Base-by-base conservation (phyloP, 2,888 invertebrate genomes). In the Lomographa bimaculata region DNA sequence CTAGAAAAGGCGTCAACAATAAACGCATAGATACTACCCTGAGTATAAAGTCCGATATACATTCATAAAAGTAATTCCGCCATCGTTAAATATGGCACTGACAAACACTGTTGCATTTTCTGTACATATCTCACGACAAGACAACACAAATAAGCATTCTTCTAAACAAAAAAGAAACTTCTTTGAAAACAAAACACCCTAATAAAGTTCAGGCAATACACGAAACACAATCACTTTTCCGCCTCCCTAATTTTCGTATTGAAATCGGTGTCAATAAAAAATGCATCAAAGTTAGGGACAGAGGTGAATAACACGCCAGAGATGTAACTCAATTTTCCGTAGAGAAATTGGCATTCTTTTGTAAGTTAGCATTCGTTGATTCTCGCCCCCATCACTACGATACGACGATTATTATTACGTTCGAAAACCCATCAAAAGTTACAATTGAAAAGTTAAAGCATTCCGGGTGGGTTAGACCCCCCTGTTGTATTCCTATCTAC, bases 371-470 rank as follows among this genome's bases (percentile, higher is more conserved):
- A 76, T 69, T 75, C 75, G 78, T 80, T 79, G 81, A 82, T 79
- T 79, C 76, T 67, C 69, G 68, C 80, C 86, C 85, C 86, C 79
- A 81, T 75, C 76, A 70, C 64, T 54, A 64, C 77, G 76, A 84
- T 83, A 79, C 72, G 71, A 67, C 83, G 83, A 87, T 87, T 89
- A 87, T 89, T 87, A 87, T 87, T 87, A 80, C 84, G 80, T 87
- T 87, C 81, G 85, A 82, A 87, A 87, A 87, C 83, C 87, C 87
- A 89, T 87, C 89, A 87, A 83, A 89, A 89, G 87, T 89, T 87
- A 83, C 87, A 89, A 89, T 89, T 89, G 89, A 89, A 89, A 87
- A 89, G 87, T 87, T 89, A 89, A 87, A 87, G 89, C 85, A 86
- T 85, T 75, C 87, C 85, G 77, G 65, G 72, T 64, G 85, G 84